Conservation (phyloP, 2,888 invertebrate genomes). For the Chesias legatella region DNA sequence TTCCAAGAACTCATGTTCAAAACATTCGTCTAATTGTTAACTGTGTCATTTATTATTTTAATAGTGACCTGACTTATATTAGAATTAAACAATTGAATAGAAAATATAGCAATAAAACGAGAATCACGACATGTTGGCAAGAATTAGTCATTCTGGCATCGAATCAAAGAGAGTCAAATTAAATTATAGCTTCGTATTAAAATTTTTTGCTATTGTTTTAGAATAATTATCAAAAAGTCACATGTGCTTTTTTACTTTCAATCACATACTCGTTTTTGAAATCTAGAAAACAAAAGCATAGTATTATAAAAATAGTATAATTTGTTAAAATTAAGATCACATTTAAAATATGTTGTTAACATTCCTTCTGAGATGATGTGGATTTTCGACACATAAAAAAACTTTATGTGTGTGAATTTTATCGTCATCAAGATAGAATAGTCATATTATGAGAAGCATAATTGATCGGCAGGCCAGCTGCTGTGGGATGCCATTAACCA, state of each 20-base stretch:
- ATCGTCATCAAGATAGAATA: slow-evolving; percentile 63
- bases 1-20: slow-evolving; percentile 15
- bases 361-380: slow-evolving; percentile 67
- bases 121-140: slow-evolving; percentile 54
- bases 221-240: slow-evolving; percentile 52
- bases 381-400: slow-evolving; percentile 71
- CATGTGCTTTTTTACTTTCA: slow-evolving; percentile 38
- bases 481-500: slow-evolving; percentile 49
- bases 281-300: no score
- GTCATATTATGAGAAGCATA: slow-evolving; percentile 66
- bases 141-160: slow-evolving; percentile 75
- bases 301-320: slow-evolving; percentile 62
- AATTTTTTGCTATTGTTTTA: slow-evolving; percentile 64
- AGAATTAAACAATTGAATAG: slow-evolving; percentile 50
- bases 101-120: slow-evolving; percentile 59
- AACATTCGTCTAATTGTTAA: slow-evolving; percentile 20
- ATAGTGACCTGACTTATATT: slow-evolving; percentile 39
- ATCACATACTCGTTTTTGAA: slow-evolving; percentile 50
- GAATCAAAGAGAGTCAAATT: slow-evolving; percentile 65
- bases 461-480: slow-evolving; percentile 74
- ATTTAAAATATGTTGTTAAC: slow-evolving; percentile 73
- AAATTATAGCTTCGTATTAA: slow-evolving; percentile 60
- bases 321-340: slow-evolving; percentile 70
- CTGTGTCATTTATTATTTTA: slow-evolving; percentile 40
- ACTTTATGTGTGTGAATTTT: slow-evolving; percentile 67